Conservation (phyloP, 2,888 invertebrate species). For the Habrosyne pyritoides region DNA sequence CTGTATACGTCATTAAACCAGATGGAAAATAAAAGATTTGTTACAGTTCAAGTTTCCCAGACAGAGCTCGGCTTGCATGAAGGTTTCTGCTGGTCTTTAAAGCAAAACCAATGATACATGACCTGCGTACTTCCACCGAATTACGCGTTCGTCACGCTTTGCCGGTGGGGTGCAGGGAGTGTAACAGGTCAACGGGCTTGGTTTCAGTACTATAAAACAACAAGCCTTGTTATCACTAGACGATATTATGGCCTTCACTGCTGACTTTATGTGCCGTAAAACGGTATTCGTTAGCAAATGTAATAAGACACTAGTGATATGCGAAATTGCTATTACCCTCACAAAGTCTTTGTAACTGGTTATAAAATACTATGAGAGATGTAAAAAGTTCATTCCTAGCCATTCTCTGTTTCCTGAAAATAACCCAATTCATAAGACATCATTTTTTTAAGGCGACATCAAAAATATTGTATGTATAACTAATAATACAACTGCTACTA, state of each 20-base stretch:
- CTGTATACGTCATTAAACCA: conserved; percentile 44
- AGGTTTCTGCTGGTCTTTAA: conserved; percentile 31
- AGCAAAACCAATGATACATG: conserved; percentile 30
- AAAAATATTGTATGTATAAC: too few relatives aligned
- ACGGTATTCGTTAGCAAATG: conserved; percentile 49
- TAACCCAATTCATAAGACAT: too few relatives aligned
- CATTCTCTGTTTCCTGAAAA: too few relatives aligned
- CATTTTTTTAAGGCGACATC: too few relatives aligned
- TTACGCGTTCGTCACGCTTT: conserved; percentile 27
- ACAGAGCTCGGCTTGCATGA: conserved; percentile 41
- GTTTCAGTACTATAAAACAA: conserved; percentile 38
- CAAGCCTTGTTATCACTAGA: conserved; percentile 55
- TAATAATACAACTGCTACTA: too few relatives aligned
- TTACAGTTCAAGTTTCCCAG: conserved; percentile 44
- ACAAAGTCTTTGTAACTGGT: not conserved
- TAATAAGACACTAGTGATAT: conserved; percentile 25
- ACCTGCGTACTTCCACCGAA: conserved; percentile 26
- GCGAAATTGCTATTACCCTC: not conserved
- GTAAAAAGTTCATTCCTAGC: too few relatives aligned
- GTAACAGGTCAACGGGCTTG: conserved; percentile 33
- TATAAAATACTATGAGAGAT: not conserved
- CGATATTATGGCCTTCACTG: conserved; percentile 37
- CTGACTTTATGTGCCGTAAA: conserved; percentile 59
- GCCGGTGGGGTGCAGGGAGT: conserved; percentile 15
- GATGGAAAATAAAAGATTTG: conserved; percentile 52